Evolutionary conservation across 2,113 vertebrate species (phyloP), one percentile per base, ranked within the genome.

Genomic region (Proteles cristata): DNA sequence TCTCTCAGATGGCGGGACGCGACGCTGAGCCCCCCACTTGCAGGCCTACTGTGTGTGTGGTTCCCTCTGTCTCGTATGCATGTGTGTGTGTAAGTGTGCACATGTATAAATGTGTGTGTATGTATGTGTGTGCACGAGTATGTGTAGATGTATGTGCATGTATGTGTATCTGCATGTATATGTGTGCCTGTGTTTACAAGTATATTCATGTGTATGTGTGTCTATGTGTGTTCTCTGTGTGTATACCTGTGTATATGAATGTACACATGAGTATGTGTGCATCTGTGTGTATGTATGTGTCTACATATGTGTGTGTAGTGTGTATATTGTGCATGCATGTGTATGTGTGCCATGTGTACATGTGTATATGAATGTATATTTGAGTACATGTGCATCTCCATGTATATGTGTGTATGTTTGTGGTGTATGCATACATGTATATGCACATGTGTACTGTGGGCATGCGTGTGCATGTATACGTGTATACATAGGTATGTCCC

Each of bases 311-410:
- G 7, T 15, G 28, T 71, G 8, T 23, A n/a, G 16, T 69, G 68
- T 35, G 53, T 15, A 55, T 55, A 55, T 55, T 25, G 73, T 45
- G 11, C 12, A 7, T 9, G 1, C 58, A 16, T 61, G 50, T 33
- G 8, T 26, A 31, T 19, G 25, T 5, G 4, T 31, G 48, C 39
- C 39, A 4, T 66, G 33, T 10, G 31, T 25, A 15, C 9, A 1
- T n/a, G 21, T 26, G 23, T 26, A 17, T n/a, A 8, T 73, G 35
- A 8, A 14, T 26, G 9, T 76, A 6, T 14, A 0, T 4, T 8
- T 31, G 28, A 0, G 0, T 15, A 3, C 23, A 73, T 25, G 45
- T 5, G 23, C 17, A 14, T 39, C 12, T 50, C 12, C n/a, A 8
- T 65, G 63, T 65, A 11, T 28, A 3, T 66, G 11, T 25, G 2